These are phyloP conservation scores for Drosophila willistoni DNA, from an alignment of 1,140 invertebrate genomes.

Conservation along the genomic window DNA sequence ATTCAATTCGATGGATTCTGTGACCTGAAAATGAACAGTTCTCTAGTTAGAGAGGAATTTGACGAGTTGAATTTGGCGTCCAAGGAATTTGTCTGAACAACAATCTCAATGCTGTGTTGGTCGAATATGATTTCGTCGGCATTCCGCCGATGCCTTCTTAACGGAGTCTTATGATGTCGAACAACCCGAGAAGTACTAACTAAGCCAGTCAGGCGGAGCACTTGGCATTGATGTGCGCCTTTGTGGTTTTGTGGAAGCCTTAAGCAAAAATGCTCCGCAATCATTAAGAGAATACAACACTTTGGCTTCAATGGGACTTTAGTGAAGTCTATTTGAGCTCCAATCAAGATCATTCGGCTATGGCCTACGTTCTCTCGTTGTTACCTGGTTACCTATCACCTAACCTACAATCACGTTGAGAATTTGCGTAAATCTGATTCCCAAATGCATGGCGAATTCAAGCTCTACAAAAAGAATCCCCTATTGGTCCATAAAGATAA, in stretches of 20 bases:
- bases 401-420: constrained; percentile 78
- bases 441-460: constrained; percentile 85
- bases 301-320: constrained; percentile 82
- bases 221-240: constrained; percentile 75
- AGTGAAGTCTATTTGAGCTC: constrained; percentile 53
- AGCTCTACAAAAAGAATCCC: constrained; percentile 83
- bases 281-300: constrained; percentile 45
- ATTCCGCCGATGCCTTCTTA: constrained; percentile 83
- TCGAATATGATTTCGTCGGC: constrained; percentile 85
- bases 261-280: constrained; percentile 41
- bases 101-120: constrained; percentile 72
- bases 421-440: constrained; percentile 83
- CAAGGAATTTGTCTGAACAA: constrained; percentile 89
- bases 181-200: constrained; percentile 56
- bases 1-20: constrained; percentile 83
- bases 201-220: constrained; percentile 28
- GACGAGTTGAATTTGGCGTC: constrained; percentile 88
- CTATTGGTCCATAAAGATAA: constrained; percentile 85
- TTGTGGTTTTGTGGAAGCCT: constrained; percentile 61
- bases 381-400: constrained; percentile 88
- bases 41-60: constrained; percentile 85
- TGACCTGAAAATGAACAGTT: constrained; percentile 88
- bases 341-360: constrained; percentile 65
- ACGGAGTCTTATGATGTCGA: constrained; percentile 72
- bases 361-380: constrained; percentile 88